Conservation (phyloP, 2,797 vertebrate genomes). For the Pseudotriccus pelzelni region DNA sequence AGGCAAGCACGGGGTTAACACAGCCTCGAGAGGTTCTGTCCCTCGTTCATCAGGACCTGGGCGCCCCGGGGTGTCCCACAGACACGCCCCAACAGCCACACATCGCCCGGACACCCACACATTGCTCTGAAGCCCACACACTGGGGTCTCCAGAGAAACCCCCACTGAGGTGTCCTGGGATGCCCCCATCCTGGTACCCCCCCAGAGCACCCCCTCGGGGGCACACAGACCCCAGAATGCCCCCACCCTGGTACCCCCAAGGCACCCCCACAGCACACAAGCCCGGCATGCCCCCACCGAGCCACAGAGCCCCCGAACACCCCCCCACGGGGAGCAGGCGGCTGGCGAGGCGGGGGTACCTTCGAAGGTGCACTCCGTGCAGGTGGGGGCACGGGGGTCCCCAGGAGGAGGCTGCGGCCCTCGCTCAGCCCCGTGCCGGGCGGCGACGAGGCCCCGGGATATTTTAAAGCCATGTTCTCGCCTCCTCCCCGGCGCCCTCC, state of each 20-base stretch:
- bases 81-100: background rate
- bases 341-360: slow-evolving; percentile 65
- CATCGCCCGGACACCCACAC: background rate
- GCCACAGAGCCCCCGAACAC: background rate
- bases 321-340: background rate
- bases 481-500: slow-evolving; percentile 16
- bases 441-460: background rate
- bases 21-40: fast-evolving
- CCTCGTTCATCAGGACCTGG: fast-evolving
- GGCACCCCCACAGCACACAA: background rate
- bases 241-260: background rate
- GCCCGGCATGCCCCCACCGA: background rate
- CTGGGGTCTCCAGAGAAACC: background rate
- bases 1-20: background rate
- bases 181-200: background rate
- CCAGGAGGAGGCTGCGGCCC: background rate
- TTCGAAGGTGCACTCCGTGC: slow-evolving; percentile 72
- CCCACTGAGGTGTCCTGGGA: background rate
- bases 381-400: background rate
- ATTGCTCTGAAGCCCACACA: background rate
- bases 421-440: background rate
- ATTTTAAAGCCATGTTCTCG: background rate
- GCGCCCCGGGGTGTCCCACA: background rate
- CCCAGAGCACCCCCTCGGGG: fast-evolving
- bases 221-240: background rate